Evolutionary conservation across 2,797 vertebrate species (phyloP).

Genomic region (Sparidentex hasta): DNA sequence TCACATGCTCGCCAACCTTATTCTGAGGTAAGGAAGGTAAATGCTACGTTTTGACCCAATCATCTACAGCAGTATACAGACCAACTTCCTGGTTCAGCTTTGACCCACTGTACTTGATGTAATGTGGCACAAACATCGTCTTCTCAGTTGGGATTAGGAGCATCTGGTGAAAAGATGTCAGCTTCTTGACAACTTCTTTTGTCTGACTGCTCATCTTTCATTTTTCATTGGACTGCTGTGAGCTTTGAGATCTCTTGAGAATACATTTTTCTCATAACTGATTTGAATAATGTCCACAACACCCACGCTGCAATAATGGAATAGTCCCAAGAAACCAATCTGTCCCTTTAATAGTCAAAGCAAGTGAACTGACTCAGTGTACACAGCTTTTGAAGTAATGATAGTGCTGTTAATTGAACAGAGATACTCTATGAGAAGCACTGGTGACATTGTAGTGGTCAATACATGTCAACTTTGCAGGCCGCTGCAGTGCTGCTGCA

Average conservation of each 20-base stretch:
- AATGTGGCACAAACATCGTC: not conserved
- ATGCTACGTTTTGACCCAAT: not conserved
- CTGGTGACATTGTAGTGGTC: slow-evolving; percentile 14
- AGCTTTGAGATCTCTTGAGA: not conserved
- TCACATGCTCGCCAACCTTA: not conserved
- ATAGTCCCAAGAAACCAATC: not conserved
- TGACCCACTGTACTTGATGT: not conserved
- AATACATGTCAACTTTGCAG: not conserved
- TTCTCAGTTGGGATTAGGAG: not conserved
- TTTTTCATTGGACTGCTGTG: not conserved
- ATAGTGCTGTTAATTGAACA: not conserved
- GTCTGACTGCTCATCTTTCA: not conserved
- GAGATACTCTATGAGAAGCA: slow-evolving; percentile 5
- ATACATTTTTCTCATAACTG: not conserved
- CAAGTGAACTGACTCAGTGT: not conserved
- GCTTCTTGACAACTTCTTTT: not conserved
- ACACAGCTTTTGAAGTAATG: not conserved
- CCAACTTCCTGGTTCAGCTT: not conserved
- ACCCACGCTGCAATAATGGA: not conserved
- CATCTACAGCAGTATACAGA: not conserved
- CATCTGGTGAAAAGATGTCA: not conserved
- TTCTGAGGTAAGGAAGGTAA: not conserved
- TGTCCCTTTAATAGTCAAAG: not conserved
- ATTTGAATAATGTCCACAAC: not conserved
- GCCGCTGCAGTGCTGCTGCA: slow-evolving; percentile 18